Evolutionary conservation across 2,888 invertebrate species (phyloP).

Genomic region (Leptogaster cylindrica): DNA sequence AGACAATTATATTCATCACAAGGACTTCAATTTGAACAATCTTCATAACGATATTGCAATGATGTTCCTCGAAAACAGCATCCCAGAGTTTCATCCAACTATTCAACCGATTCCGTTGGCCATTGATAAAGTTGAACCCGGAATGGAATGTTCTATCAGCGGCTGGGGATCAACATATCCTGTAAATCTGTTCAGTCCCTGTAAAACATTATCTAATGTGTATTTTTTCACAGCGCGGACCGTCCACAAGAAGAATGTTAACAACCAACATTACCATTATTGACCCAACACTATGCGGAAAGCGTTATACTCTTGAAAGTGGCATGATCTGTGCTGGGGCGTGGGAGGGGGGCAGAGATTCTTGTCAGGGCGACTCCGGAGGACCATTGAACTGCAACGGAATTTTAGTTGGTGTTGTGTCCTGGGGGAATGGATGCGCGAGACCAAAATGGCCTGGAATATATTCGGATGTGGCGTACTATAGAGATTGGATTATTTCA

Average conservation of each 20-base stretch:
- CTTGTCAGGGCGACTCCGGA: neutral
- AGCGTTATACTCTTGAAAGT: too few species aligned
- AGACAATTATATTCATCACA: neutral
- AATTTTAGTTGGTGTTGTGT: neutral
- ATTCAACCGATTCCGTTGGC: neutral
- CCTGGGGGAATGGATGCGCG: neutral
- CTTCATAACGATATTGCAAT: conserved; percentile 12
- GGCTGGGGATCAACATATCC: conserved; percentile 26
- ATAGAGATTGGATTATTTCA: too few species aligned
- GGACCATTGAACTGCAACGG: neutral
- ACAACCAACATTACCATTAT: too few species aligned
- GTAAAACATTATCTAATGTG: too few species aligned
- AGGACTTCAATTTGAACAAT: neutral
- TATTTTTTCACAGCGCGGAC: too few species aligned
- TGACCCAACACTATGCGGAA: too few species aligned
- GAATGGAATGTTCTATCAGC: neutral
- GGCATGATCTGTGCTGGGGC: neutral
- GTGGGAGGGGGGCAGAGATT: neutral
- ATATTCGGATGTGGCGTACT: too few species aligned
- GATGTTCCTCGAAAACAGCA: neutral
- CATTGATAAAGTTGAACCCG: too few species aligned
- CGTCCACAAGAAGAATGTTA: too few species aligned
- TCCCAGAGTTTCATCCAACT: conserved; percentile 1
- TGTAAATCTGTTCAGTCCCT: too few species aligned
- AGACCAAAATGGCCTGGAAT: neutral